Evolutionary conservation across 2,888 invertebrate species (phyloP), one percentile per base, ranked within the genome.

Genomic region (Heteromurus nitidus): DNA sequence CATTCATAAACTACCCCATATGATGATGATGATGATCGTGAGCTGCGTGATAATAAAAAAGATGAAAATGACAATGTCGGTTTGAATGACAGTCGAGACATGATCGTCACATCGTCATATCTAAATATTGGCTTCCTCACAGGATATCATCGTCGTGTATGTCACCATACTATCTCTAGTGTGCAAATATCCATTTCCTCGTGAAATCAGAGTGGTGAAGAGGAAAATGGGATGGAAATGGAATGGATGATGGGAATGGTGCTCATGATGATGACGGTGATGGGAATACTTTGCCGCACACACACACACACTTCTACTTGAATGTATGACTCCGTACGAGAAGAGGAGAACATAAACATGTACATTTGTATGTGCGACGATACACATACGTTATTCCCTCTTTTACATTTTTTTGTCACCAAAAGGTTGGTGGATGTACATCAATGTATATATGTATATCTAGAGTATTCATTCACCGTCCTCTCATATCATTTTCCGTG

Each of bases 201-300:
- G 67, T 75, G 75, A 75, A 75, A 75, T 75, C 75, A 75, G 47
- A 67, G 75, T 75, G 65, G 36, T 22, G 58, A 58, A 58, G 65
- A 42, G 58, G 58, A 67, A 58, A 65, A 74, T 60, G 22, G 64
- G 64, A 64, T 50, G 74, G 26, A 64, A 75, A 75, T 75, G 75
- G 75, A 67, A 75, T 67, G 67, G 75, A 67, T 65, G 67, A 75
- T 75, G 65, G 28, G 42, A 28, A 58, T 58, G 42, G 75, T 75
- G 75, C 65, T 75, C 64, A 69, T 67, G 60, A 50, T 75, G 75
- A 75, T 65, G 65, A 44, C 67, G 67, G 42, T 28, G 55, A 64
- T 67, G 55, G 36, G 44, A 55, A 65, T n/a, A n/a, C n/a, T n/a
- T n/a, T n/a, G n/a, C n/a, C n/a, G n/a, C n/a, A n/a, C n/a, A n/a